Evolutionary conservation across 2,888 invertebrate species (phyloP).

Genomic region (Zootermopsis nevadensis): DNA sequence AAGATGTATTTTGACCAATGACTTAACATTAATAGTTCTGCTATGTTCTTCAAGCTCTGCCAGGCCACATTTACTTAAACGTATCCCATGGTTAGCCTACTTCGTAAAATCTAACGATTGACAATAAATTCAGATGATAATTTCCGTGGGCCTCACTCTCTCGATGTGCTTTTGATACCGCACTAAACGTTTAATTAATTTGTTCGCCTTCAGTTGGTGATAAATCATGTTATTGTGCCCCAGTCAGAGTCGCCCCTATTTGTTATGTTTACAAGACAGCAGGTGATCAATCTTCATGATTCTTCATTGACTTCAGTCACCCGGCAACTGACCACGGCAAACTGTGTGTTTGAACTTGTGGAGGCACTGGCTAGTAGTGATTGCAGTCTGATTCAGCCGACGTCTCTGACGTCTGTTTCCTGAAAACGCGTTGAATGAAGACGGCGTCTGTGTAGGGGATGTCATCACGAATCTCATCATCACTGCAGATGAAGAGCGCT

Average conservation of each 20-base stretch:
- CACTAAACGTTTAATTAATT: constrained; percentile 28
- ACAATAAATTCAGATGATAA: too few species aligned
- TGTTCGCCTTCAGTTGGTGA: constrained; percentile 28
- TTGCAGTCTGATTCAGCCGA: not conserved
- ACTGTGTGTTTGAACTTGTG: constrained; percentile 8
- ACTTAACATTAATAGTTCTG: too few species aligned
- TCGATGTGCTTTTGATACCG: not conserved
- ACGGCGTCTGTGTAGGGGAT: not conserved
- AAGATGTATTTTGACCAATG: too few species aligned
- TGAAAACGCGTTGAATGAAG: not conserved
- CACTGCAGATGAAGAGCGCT: not conserved
- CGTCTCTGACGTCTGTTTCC: not conserved
- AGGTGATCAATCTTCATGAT: constrained; percentile 33
- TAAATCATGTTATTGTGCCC: constrained; percentile 31
- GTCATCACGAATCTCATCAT: not conserved
- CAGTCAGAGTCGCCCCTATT: constrained; percentile 13
- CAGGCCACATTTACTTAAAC: too few species aligned
- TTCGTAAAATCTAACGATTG: too few species aligned
- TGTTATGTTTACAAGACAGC: constrained; percentile 41
- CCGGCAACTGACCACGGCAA: constrained; percentile 9
- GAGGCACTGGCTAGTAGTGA: constrained; percentile 3
- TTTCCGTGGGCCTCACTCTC: not conserved
- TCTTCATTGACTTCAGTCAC: constrained; percentile 28
- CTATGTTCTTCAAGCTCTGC: too few species aligned
- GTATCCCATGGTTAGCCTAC: too few species aligned